These are phyloP conservation scores for Halictus rubicundus DNA, from an alignment of 1,140 invertebrate genomes.

Conservation along the genomic window DNA sequence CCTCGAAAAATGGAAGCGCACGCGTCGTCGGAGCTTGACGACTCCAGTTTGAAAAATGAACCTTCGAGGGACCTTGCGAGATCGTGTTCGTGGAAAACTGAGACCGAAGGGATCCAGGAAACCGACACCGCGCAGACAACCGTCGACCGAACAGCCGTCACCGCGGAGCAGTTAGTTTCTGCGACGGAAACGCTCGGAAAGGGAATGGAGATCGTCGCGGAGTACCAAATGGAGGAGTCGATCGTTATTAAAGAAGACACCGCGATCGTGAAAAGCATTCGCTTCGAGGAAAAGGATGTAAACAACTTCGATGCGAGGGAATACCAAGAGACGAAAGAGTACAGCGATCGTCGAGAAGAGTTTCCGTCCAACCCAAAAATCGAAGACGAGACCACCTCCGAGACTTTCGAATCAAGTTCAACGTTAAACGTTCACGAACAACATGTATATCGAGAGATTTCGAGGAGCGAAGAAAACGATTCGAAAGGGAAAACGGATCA, in stretches of 20 bases:
- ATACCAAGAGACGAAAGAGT: neutral
- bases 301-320: neutral
- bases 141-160: neutral
- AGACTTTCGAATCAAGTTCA: neutral
- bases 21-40: conserved; percentile 10
- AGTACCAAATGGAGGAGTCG: neutral
- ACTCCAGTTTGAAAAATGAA: conserved; percentile 9
- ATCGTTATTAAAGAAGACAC: neutral
- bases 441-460: neutral
- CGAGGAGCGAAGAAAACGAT: neutral
- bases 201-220: neutral
- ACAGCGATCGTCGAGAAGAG: neutral
- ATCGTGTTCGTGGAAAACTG: conserved; percentile 32
- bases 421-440: neutral
- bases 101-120: neutral
- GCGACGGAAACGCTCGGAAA: conserved; percentile 19
- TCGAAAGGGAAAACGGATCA: conserved; percentile 15
- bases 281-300: neutral
- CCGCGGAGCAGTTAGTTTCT: neutral
- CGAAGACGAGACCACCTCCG: neutral
- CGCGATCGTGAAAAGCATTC: neutral
- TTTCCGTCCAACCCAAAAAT: neutral
- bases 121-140: neutral
- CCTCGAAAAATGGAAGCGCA: neutral
- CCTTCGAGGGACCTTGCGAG: neutral